These are phyloP conservation scores for Drosophila nigromelanica DNA, from an alignment of 1,140 invertebrate species.

Conservation along the genomic window DNA sequence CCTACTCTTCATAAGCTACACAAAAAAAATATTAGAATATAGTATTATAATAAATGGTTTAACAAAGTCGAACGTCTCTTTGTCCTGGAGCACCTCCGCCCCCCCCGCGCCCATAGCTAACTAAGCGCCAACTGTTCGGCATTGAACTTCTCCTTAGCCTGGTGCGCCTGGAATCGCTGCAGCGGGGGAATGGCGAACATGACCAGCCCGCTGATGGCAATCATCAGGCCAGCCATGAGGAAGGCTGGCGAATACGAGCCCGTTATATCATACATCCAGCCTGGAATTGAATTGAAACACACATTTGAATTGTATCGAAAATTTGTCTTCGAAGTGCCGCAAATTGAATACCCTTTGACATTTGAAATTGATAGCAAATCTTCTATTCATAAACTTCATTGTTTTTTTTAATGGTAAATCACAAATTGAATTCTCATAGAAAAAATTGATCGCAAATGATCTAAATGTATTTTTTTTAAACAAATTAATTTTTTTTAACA, in stretches of 20 bases:
- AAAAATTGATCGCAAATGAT: too few relatives aligned
- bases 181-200: constrained; percentile 94
- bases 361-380: too few relatives aligned
- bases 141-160: constrained; percentile 49
- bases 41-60: constrained; percentile 1
- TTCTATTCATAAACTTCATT: too few relatives aligned
- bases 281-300: constrained; percentile 84
- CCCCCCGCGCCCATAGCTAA: constrained; percentile 35
- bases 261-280: constrained; percentile 90
- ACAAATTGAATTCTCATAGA: too few relatives aligned
- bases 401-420: too few relatives aligned
- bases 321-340: too few relatives aligned
- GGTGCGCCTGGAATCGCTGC: constrained; percentile 85
- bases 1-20: constrained; percentile 11
- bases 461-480: too few relatives aligned
- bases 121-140: constrained; percentile 67
- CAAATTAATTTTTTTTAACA: too few relatives aligned
- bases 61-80: constrained; percentile 1
- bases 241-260: constrained; percentile 94
- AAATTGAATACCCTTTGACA: too few relatives aligned
- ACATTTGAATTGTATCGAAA: too few relatives aligned
- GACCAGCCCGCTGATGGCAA: constrained; percentile 94
- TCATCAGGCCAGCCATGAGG: constrained; percentile 91
- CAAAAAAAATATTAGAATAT: constrained; percentile 3
- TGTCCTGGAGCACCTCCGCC: constrained; percentile 4